Evolutionary conservation across 23 tunicate genomes (phyloP), one percentile per base, ranked within the genome.

Genomic region (Botrylloides violaceus): DNA sequence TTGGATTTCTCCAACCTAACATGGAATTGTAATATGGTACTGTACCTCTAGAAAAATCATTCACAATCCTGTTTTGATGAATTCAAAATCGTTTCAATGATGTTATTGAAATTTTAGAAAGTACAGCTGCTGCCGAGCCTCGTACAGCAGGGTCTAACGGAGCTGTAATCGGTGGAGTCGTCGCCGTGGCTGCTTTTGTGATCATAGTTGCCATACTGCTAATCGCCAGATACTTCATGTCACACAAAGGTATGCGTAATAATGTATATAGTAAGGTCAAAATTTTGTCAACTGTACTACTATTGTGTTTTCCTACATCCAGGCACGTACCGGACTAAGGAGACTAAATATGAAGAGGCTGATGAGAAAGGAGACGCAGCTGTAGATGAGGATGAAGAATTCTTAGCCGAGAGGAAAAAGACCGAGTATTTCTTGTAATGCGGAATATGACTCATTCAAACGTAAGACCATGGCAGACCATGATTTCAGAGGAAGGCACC

Each of bases 161-260:
- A 3, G 94, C 94, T 2, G 94, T 86, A 29, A 86, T 86, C 32
- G 94, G 81, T 2, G 94, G 94, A 49, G 76, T 86, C 6, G 94
- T 86, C 18, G 94, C 81, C 29, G 94, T 86, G 4, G 94, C 85
- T 12, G 85, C 75, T 1, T 86, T 86, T 47, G 78, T 86, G 9
- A 57, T 86, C 33, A 86, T 86, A 36, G 82, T 86, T 9, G 61
- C 85, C 2, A 64, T 86, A 28, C 75, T 86, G 2, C 64, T 86
- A 3, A 75, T 80, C 18, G 71, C 78, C 29, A 77, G 85, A n/a
- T 86, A 86, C 63, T 86, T 86, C 66, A 75, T 80, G 78, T 58
- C 85, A 3, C 94, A 86, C 74, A 86, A 86, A 86, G 94, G 94
- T 86, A 48, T 4, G 83, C 9, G 53, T 9, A 43, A 43, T n/a